Base-by-base conservation (phyloP, 2,888 invertebrate genomes). In the Heliconius ethilla region DNA sequence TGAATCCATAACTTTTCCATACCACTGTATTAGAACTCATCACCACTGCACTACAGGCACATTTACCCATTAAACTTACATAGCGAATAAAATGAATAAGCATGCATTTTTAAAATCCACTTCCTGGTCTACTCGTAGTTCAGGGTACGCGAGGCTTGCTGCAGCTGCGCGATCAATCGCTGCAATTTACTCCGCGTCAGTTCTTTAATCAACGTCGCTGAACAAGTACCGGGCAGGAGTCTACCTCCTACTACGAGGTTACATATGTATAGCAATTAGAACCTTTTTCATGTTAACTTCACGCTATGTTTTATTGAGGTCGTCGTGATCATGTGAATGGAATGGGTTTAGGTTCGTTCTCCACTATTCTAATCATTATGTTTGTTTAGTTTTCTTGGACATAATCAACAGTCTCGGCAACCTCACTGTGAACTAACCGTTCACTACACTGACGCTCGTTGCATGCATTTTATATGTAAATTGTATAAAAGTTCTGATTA, bases 401-500 rank as follows among this genome's bases (percentile, higher is more conserved):
- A 45, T 40, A 9, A 69, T 18, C 15, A 40, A 45, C 69, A 69
- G 40, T 45, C 40, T 9, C 15, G 15, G 25, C 40, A 18, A 3
- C 25, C 15, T 69, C 40, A 27, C 27, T 27, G 9, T 9, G 25
- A 69, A 45, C 69, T 69, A 45, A 69, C 27, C 25, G 25, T 25
- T 27, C 45, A 69, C 40, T 25, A 25, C 25, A 69, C 69, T 11
- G 59, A 11, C 59, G 59, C n/a, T 69, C 40, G 25, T 69, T 45
- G 69, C 9, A 25, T 69, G 69, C 69, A 69, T 69, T 45, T 69
- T 69, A 45, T 45, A 69, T 69, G 69, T 40, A 69, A 69, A 69
- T 69, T 45, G 69, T 45, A 69, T 69, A 69, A 69, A 69, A 69
- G 25, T 69, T 69, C 25, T 45, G 69, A 69, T 69, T 69, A 69